Evolutionary conservation across 1,140 invertebrate genomes (phyloP).

Genomic region (Macrobrachium nipponense): DNA sequence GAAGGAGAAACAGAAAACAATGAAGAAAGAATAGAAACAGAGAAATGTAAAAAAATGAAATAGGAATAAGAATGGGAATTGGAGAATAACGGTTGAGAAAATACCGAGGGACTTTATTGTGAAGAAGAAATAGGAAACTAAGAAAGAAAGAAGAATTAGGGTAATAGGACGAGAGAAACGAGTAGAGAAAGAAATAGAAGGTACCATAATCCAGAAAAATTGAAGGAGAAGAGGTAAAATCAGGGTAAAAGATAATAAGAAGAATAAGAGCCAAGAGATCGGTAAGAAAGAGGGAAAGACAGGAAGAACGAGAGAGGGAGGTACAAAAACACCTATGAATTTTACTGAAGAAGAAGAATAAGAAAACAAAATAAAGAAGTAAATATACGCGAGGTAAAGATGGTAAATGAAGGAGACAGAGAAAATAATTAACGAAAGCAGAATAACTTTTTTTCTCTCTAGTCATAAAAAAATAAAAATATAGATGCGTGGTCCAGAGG

Average conservation of each 20-base stretch:
- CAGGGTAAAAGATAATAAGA: neutral
- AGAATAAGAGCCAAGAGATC: neutral
- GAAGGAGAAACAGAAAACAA: too few species aligned
- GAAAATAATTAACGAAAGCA: neutral
- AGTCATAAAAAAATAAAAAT: too few species aligned
- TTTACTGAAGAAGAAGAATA: too few species aligned
- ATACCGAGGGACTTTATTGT: too few species aligned
- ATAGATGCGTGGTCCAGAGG: too few species aligned
- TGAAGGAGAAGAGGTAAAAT: neutral
- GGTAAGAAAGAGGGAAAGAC: neutral
- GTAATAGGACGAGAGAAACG: neutral
- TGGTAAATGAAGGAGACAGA: neutral
- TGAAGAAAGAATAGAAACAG: too few species aligned
- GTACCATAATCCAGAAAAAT: neutral
- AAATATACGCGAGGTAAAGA: neutral
- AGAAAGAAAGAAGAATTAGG: neutral
- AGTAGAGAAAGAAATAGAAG: neutral
- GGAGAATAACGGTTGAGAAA: too few species aligned
- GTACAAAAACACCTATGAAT: too few species aligned
- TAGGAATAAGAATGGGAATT: too few species aligned
- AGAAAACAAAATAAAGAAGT: too few species aligned
- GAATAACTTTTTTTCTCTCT: too few species aligned
- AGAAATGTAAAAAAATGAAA: too few species aligned
- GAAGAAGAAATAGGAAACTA: neutral
- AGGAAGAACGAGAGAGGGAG: neutral